phyloP scores from a whole-genome alignment of 2,113 vertebrate species.

The Grantiella picta region DNA sequence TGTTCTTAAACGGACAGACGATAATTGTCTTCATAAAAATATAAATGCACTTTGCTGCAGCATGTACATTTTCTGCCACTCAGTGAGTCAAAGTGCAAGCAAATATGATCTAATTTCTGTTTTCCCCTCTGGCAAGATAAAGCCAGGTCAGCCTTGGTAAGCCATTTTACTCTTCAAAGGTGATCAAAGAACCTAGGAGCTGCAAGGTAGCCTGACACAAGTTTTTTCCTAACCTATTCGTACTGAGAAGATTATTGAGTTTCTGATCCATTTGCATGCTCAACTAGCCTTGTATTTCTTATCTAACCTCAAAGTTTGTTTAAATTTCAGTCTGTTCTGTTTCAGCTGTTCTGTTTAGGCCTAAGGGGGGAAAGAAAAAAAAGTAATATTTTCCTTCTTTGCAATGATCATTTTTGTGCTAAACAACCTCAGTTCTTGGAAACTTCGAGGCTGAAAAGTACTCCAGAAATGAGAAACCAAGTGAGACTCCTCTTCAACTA shows the following conservation, averaged over 20 bases:
- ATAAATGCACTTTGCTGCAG: constrained; percentile 1
- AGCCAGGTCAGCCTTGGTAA: neutral
- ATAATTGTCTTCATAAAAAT: constrained; percentile 23
- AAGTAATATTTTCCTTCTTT: neutral
- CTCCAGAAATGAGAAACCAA: neutral
- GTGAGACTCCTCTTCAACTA: neutral
- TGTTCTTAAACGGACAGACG: constrained; percentile 43
- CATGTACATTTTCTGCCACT: neutral
- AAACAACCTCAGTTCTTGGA: neutral
- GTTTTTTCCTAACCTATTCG: neutral
- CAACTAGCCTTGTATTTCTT: neutral
- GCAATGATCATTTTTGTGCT: neutral
- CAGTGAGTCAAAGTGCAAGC: neutral
- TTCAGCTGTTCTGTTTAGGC: neutral
- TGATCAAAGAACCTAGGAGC: neutral
- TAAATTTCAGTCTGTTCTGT: neutral
- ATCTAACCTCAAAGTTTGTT: neutral
- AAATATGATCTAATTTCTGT: neutral
- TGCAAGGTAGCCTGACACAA: neutral
- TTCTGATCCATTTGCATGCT: neutral
- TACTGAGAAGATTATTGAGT: neutral
- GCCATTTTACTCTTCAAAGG: neutral
- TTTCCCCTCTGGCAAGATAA: neutral
- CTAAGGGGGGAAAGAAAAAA: too few relatives aligned
- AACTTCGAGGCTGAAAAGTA: neutral